phyloP scores from a whole-genome alignment of 2,888 invertebrate genomes.

The Zygaena filipendulae region DNA sequence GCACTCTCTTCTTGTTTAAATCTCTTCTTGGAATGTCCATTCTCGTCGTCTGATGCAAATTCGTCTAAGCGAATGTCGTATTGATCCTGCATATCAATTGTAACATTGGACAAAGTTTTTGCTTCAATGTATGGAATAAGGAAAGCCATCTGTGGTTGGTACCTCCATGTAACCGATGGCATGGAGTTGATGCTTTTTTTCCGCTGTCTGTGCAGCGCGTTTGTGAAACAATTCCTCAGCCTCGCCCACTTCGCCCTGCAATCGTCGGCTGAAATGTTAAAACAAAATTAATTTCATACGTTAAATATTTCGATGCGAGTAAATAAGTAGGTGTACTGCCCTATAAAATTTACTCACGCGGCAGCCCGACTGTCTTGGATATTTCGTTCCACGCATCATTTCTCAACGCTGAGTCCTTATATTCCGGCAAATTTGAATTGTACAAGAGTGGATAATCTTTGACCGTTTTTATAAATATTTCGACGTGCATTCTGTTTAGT shows the following conservation, averaged over 20 bases:
- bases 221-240: neutral
- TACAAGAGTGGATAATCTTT: neutral
- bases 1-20: neutral
- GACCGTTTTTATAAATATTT: neutral
- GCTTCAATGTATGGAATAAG: neutral
- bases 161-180: neutral
- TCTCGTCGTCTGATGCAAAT: neutral
- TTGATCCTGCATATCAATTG: too few relatives aligned
- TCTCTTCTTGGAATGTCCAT: neutral
- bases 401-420: neutral
- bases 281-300: neutral
- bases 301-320: too few relatives aligned
- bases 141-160: neutral
- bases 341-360: too few relatives aligned
- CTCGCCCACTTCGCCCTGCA: neutral
- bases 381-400: neutral
- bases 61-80: neutral
- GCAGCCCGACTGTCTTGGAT: neutral
- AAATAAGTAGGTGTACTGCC: too few relatives aligned
- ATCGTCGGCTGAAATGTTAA: neutral
- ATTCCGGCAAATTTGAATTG: neutral
- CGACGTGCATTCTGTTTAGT: neutral
- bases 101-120: neutral
- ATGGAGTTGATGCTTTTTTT: neutral
- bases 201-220: neutral